These are phyloP conservation scores for Ametastegia equiseti DNA, from an alignment of 2,888 invertebrate species.

Conservation along the genomic window DNA sequence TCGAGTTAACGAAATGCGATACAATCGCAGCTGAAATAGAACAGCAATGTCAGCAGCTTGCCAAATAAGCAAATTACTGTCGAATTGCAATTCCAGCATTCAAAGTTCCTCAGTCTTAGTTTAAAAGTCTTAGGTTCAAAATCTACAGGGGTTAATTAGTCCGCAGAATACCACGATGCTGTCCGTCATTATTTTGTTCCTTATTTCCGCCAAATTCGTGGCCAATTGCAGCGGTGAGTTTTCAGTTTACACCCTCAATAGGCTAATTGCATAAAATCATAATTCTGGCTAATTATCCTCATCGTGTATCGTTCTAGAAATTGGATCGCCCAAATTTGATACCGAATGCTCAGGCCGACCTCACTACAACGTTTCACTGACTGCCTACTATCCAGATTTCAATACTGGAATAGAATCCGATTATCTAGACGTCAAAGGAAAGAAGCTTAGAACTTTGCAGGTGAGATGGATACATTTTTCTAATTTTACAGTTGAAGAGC, in stretches of 20 bases:
- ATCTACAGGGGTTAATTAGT: neutral
- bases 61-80: neutral
- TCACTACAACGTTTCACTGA: slow-evolving; percentile 75
- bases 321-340: slow-evolving; percentile 54
- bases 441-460: slow-evolving; percentile 76
- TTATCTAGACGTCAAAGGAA: slow-evolving; percentile 74
- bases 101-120: neutral
- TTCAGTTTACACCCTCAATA: neutral
- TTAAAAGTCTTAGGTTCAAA: neutral
- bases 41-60: neutral
- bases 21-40: neutral
- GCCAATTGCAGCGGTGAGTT: slow-evolving; percentile 1
- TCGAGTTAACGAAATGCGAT: neutral
- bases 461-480: slow-evolving; percentile 62
- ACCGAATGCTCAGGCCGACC: slow-evolving; percentile 74
- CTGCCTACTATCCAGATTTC: slow-evolving; percentile 78
- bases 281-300: neutral
- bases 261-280: too few relatives aligned
- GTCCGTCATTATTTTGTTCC: neutral
- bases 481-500: too few relatives aligned
- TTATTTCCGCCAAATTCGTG: neutral
- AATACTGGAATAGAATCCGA: slow-evolving; percentile 73
- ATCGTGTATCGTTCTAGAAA: neutral
- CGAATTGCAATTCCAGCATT: slow-evolving; percentile 14
- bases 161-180: neutral